Base-by-base conservation (phyloP, 1,140 invertebrate species). In the Batillaria attramentaria region DNA sequence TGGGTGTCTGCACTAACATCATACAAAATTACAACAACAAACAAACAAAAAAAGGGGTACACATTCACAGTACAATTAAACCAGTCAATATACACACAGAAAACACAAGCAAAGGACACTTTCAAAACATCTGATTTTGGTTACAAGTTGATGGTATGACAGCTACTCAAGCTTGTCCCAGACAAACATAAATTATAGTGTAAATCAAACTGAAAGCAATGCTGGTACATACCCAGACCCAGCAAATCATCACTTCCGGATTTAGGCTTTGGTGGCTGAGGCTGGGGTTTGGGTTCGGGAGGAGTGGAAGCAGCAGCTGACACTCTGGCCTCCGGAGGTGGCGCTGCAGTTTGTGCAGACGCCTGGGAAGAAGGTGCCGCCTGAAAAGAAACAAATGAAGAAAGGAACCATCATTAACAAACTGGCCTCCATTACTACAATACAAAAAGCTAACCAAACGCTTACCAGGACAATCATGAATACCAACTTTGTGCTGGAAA, bases 191-290 rank as follows among this genome's bases (percentile, higher is more conserved):
- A n/a, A n/a, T n/a, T n/a, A n/a, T n/a, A n/a, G n/a, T n/a, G n/a
- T n/a, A n/a, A n/a, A n/a, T n/a, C n/a, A n/a, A n/a, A n/a, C n/a
- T n/a, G n/a, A n/a, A n/a, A n/a, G n/a, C n/a, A n/a, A n/a, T n/a
- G n/a, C n/a, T n/a, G 70, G 39, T 20, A 28, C 85, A 80, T 86
- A 93, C 93, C 93, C 80, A 94, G 91, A 46, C 94, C 93, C 78
- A 95, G 90, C 81, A 95, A 91, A 89, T 95, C 94, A 79, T 92
- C 46, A 50, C 60, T 70, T 54, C 62, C 50, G 46, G 83, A 57
- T 69, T 81, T 77, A 42, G 81, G 70, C 43, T 81, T 72, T 1
- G 81, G 60, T 43, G 81, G 43, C 13, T 57, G 46, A 50, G 76
- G 65, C 28, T 75, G 70, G n/a, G 73, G 39, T 66, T 50, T 79